Conservation (phyloP, 2,888 invertebrate genomes). For the Pachydiplax longipennis region DNA sequence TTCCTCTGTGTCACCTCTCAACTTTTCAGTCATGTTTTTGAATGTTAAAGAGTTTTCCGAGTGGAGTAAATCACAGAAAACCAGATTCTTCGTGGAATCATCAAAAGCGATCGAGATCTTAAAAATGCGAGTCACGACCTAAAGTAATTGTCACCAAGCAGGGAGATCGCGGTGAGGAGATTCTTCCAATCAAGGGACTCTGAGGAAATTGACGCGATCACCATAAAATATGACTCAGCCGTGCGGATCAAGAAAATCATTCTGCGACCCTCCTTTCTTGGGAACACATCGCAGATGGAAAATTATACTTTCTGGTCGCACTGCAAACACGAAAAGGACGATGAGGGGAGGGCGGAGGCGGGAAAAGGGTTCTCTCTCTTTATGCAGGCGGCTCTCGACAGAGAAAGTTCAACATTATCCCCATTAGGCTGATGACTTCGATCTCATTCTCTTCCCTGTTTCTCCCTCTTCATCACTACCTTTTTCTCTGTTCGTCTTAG, state of each 20-base stretch:
- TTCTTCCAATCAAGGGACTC: background rate
- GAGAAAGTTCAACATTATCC: slow-evolving; percentile 43
- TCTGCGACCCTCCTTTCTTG: background rate
- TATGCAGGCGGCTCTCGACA: background rate
- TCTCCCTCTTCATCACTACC: background rate
- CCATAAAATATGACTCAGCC: background rate
- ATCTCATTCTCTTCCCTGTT: background rate
- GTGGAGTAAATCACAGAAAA: too few species aligned
- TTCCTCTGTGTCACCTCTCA: too few species aligned
- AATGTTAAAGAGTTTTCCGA: too few species aligned
- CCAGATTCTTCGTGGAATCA: too few species aligned
- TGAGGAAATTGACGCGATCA: background rate
- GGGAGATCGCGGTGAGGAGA: background rate
- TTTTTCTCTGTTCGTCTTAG: background rate
- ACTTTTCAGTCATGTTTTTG: too few species aligned
- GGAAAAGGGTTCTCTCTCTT: background rate
- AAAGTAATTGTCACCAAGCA: background rate
- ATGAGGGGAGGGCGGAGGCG: background rate
- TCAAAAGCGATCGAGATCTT: too few species aligned
- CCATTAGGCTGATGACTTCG: slow-evolving; percentile 36
- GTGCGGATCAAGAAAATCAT: background rate
- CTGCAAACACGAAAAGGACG: background rate
- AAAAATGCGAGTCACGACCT: background rate
- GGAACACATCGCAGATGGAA: background rate
- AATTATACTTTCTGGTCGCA: background rate